Percentiles rank a stretch among this genome's conserved stretches.
Evolutionary conservation across 2,888 invertebrate genomes (phyloP).

Genomic region (Drosophila sordidula): DNA sequence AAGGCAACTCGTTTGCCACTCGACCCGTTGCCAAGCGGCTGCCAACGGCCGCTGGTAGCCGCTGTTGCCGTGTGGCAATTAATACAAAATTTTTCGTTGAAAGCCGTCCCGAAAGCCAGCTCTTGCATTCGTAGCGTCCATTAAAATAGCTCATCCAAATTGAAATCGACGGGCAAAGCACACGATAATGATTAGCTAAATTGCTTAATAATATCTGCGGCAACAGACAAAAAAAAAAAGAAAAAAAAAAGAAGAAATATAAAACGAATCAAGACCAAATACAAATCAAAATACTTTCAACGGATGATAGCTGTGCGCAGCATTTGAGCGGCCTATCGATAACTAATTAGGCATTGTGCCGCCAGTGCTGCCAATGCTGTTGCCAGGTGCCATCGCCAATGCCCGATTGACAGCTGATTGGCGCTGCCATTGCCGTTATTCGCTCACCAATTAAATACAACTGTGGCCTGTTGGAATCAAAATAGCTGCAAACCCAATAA

Average conservation of each 20-base stretch:
- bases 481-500: background rate
- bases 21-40: slow-evolving; percentile 49
- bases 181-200: slow-evolving; percentile 47
- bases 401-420: slow-evolving; percentile 41
- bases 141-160: slow-evolving; percentile 73
- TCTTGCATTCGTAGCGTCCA: slow-evolving; percentile 57
- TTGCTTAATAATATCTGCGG: slow-evolving; percentile 61
- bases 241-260: background rate
- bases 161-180: slow-evolving; percentile 52
- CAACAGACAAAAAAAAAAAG: slow-evolving; percentile 8
- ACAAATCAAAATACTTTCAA: background rate
- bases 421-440: slow-evolving; percentile 21
- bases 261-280: background rate
- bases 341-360: slow-evolving; percentile 39
- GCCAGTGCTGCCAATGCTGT: background rate
- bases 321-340: slow-evolving; percentile 43
- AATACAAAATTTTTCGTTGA: slow-evolving; percentile 56
- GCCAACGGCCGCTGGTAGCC: slow-evolving; percentile 4
- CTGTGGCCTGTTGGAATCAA: background rate
- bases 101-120: slow-evolving; percentile 14
- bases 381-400: slow-evolving; percentile 19
- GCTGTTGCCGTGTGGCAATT: slow-evolving; percentile 57
- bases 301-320: background rate
- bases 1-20: slow-evolving; percentile 70
- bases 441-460: slow-evolving; percentile 21